These are phyloP conservation scores for Crenichthys baileyi DNA, from an alignment of 2,797 vertebrate species.

Conservation along the genomic window DNA sequence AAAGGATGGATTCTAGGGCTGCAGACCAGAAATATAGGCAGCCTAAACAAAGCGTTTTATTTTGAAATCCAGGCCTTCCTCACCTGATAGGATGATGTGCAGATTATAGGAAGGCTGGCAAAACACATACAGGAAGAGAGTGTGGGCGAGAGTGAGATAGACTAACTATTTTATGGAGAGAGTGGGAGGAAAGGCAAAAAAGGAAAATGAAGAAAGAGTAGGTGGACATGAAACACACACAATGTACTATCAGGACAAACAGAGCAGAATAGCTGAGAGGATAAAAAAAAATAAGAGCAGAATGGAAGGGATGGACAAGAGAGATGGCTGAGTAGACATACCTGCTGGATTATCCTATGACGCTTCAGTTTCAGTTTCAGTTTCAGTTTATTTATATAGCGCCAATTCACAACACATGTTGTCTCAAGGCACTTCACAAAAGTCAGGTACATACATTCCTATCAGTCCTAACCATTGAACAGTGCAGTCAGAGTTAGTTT, in stretches of 20 bases:
- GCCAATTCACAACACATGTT: too few species aligned
- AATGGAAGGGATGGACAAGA: not conserved
- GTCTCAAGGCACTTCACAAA: too few species aligned
- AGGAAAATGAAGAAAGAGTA: conserved; percentile 40
- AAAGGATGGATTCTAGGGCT: not conserved
- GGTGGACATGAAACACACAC: conserved; percentile 27
- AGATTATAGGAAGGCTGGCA: conserved; percentile 8
- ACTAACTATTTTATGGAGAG: conserved; percentile 22
- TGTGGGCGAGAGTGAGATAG: conserved; percentile 30
- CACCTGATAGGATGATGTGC: conserved; percentile 18
- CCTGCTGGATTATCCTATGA: not conserved
- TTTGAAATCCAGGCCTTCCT: conserved; percentile 17
- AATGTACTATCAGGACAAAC: conserved; percentile 7
- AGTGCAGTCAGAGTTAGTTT: too few species aligned
- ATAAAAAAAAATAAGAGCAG: conserved; percentile 2
- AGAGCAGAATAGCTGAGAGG: conserved; percentile 13
- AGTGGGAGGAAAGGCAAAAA: conserved; percentile 52
- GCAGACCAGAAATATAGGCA: not conserved
- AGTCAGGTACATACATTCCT: too few species aligned
- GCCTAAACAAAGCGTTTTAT: not conserved
- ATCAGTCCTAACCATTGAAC: too few species aligned
- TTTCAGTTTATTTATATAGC: too few species aligned
- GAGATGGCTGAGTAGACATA: not conserved
- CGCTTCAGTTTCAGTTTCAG: too few species aligned
- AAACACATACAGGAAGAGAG: conserved; percentile 22